Percentiles rank a stretch among this genome's conserved stretches.
These are phyloP conservation scores for Scrobipalpa costella DNA, from an alignment of 2,888 invertebrate species.

Conservation along the genomic window DNA sequence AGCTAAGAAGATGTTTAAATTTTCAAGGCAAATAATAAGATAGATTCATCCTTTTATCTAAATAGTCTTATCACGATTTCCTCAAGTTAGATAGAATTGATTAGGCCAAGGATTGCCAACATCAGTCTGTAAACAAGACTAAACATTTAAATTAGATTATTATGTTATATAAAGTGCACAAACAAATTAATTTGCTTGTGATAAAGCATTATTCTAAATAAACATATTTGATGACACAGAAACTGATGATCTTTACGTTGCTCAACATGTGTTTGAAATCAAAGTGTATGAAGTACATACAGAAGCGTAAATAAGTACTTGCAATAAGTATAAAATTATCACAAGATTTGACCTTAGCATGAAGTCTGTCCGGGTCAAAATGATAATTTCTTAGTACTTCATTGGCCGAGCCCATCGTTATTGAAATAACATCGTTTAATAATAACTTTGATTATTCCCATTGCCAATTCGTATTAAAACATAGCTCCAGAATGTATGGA, in stretches of 20 bases:
- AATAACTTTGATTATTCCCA: not conserved
- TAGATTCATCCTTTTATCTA: too few species aligned
- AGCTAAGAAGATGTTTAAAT: too few species aligned
- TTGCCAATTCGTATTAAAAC: not conserved
- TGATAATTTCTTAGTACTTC: conserved; percentile 33
- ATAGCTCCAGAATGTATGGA: not conserved
- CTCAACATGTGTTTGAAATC: not conserved
- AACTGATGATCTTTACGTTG: conserved; percentile 1
- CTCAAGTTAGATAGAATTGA: not conserved
- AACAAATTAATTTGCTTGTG: not conserved
- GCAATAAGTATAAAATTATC: conserved; percentile 7
- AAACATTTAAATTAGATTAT: not conserved
- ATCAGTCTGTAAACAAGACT: not conserved
- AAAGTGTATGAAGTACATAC: not conserved
- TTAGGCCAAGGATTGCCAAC: not conserved
- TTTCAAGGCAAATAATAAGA: too few species aligned
- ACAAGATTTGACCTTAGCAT: conserved; percentile 21
- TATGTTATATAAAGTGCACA: not conserved
- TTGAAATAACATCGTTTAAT: conserved; percentile 5
- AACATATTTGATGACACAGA: not conserved
- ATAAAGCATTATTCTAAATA: conserved; percentile 1
- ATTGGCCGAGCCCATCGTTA: conserved; percentile 14
- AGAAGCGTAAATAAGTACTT: not conserved
- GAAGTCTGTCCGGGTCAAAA: conserved; percentile 43
- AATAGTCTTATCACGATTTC: not conserved